Base-by-base conservation (phyloP, 2,797 vertebrate genomes). In the Hipposideros larvatus region DNA sequence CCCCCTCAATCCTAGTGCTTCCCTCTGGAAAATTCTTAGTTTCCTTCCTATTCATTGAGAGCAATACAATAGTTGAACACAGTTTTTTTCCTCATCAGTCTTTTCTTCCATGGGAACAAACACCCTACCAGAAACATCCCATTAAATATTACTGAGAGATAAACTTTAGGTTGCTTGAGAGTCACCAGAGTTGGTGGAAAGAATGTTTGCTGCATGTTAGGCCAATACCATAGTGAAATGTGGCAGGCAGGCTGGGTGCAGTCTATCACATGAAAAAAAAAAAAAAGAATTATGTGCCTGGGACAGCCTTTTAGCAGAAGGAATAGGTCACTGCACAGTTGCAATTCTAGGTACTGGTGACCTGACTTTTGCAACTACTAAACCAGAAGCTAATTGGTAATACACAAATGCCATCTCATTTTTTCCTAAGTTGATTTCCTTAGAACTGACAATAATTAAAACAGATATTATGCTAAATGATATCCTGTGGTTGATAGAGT, bases 401-500 rank as follows among this genome's bases (percentile, higher is more conserved):
- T 7, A 21, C 15, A 59, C 75, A 91, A 57, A 68, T 63, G 26
- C n/a, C 86, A 68, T 43, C 87, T 91, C 28, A 46, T 77, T 48
- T 91, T 95, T 91, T 22, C 82, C 15, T 57, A 73, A 53, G 61
- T 87, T 84, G 53, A 31, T 94, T 79, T 97, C 68, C 84, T 94
- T 90, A 79, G 77, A 92, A 86, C 15, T 78, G 83, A 92, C 51
- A 75, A 28, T 86, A 96, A 96, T 93, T 94, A 95, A 96, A 84
- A 87, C 7, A 80, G 46, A 75, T 57, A 82, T 37, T 86, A 93
- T 48, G 41, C 43, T 74, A 95, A 93, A 13, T 84, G 87, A 31
- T 13, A 68, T 37, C 84, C 28, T 41, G 19, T 70, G 63, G 24
- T 87, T 53, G 28, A 55, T 91, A 31, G 24, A 80, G 37, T 90